Evolutionary conservation across 2,113 vertebrate genomes (phyloP), one percentile per base, ranked within the genome.

Genomic region (Butorides virescens): DNA sequence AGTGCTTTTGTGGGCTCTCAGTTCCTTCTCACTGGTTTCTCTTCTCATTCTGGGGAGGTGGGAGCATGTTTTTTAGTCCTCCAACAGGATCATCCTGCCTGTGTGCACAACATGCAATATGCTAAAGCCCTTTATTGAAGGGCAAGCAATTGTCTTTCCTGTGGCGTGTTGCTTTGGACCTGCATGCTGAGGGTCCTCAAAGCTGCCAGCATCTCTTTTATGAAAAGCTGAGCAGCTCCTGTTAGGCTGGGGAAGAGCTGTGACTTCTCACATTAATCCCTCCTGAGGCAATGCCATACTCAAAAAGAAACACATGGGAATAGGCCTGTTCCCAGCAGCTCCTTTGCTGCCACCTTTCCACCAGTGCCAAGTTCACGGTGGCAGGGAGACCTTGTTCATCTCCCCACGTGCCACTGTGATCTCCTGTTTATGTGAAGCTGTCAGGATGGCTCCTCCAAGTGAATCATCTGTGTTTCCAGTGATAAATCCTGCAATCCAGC

Each of bases 391-490:
- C 63, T 49, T 30, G 32, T 22, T 61, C 25, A 0, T 49, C 29
- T 16, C 20, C 47, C 11, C 0, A 0, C 6, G 5, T 42, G 49
- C 72, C 12, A 0, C 78, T 11, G 58, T 39, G 15, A 18, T 9
- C 78, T 63, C 25, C 66, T 44, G 30, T 23, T 62, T 15, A 67
- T 50, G 27, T 42, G 39, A 9, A 29, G n/a, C 71, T 83, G 34
- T 23, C 75, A 46, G 58, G 15, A 11, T 58, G 75, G 59, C 63
- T 90, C 19, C 62, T 86, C 72, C 44, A 46, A 46, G 22, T 1
- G 2, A 36, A 20, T 22, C 16, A 8, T 34, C 26, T 85, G 66
- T 34, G 59, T 58, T 77, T 8, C 44, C 53, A 56, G 71, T 10
- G 85, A 65, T 29, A 73, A 90, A 44, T 10, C 25, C 85, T 67